Evolutionary conservation across 2,888 invertebrate species (phyloP), one percentile per base, ranked within the genome.

Genomic region (Sceliomorpha sp.): DNA sequence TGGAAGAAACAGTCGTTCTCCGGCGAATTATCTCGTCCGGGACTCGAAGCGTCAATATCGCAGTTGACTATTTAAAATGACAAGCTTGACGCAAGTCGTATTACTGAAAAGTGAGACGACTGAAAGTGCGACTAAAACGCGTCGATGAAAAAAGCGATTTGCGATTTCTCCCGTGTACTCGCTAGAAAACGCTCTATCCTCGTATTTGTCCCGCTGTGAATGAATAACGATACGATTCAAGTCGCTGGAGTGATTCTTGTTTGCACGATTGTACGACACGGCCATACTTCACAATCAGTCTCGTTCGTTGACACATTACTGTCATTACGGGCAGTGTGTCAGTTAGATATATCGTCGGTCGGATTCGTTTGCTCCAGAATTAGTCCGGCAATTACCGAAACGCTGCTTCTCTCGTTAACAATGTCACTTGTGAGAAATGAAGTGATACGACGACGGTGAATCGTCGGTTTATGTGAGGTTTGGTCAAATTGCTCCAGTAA

Each of bases 381-480:
- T 60, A 70, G 60, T 56, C 56, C 37, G 42, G 60, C 63, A 66
- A 70, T 70, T 70, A 70, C 60, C 42, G 51, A 66, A 70, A 56
- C 56, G 55, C 64, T 69, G 69, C 53, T 55, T 55, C 59, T 67
- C 59, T 63, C 59, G 51, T 70, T 56, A 66, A 70, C 64, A 56
- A 66, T 66, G 64, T 70, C 70, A 70, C 70, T 70, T 66, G 70
- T 66, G 70, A 70, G 60, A 56, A 64, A 70, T 70, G 60, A 66
- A 70, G 70, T 64, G 70, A 70, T 60, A 66, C 64, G 55, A 56
- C 62, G 70, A 70, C 60, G 60, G 64, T 66, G 64, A 70, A 70
- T 70, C 51, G 60, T 51, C 51, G 56, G 64, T 47, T 62, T 67
- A 67, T 67, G 59, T 59, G 59, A 66, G 70, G 60, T 62, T 66